Evolutionary conservation across 2,113 vertebrate genomes (phyloP), one percentile per base, ranked within the genome.

Genomic region (Dipodomys ordii): DNA sequence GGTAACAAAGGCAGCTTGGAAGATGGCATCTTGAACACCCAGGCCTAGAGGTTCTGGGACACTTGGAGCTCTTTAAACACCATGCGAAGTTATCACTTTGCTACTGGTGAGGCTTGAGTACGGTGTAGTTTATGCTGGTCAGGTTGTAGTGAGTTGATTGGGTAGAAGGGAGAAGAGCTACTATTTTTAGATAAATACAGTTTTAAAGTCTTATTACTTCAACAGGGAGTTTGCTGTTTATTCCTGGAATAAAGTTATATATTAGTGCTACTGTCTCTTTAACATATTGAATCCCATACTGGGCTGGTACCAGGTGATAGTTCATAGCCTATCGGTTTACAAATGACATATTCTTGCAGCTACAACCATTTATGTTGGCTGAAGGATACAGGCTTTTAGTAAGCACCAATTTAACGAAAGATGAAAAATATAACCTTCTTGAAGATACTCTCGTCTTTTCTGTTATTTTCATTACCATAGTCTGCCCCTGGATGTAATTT

Each of bases 391-490:
- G 25, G 28, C 6, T 87, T 32, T 7, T 35, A 19, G 49, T 53
- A 72, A 88, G 46, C 5, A 57, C 57, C 10, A 16, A 44, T 71
- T 94, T 90, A 82, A 93, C 77, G 64, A 84, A 94, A 91, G 46
- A 86, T 23, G 27, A 85, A 64, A 91, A 80, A 62, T 69, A 35
- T 5, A 49, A 12, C 13, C 27, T 71, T 15, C 28, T 10, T 15
- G 27, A 46, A 25, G 57, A 60, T 20, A 60, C 2, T 28, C 39
- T 89, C 0, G n/a, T 74, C 19, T 62, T 79, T 64, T 79, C 35
- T 28, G 2, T 76, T 62, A 19, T 12, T 77, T n/a, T 23, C 60
- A 25, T 39, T 60, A 86, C 22, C 16, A 1, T 80, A 27, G 76
- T 62, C 44, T 65, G 76, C 65, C 32, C 49, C 16, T 15, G 2